A percentile compares a stretch with the other conserved stretches of the same genome.
phyloP scores from a whole-genome alignment of 2,113 vertebrate species.

The Mormyrus iriodes region DNA sequence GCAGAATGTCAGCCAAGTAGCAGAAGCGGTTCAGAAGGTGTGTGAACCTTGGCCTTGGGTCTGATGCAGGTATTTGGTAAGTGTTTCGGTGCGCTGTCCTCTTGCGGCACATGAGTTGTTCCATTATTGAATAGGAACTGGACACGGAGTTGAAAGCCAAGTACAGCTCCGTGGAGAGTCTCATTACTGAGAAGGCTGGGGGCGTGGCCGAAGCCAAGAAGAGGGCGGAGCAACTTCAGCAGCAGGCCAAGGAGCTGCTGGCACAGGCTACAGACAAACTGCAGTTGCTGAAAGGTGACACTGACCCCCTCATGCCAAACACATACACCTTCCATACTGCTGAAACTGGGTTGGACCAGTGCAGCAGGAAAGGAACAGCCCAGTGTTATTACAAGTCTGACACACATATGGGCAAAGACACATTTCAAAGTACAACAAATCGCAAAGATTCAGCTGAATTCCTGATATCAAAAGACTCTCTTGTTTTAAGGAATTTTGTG shows the following conservation, averaged over 20 bases:
- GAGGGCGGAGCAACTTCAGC: slow-evolving; percentile 74
- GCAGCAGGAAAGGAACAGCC: not conserved
- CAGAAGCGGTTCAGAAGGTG: slow-evolving; percentile 75
- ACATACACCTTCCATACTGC: not conserved
- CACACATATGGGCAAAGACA: not conserved
- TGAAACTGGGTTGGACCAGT: not conserved
- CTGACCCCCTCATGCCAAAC: not conserved
- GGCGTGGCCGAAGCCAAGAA: slow-evolving; percentile 75
- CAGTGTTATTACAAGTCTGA: not conserved
- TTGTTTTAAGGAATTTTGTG: not conserved
- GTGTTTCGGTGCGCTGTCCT: not conserved
- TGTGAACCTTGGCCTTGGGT: not conserved
- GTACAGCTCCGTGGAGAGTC: slow-evolving; percentile 69
- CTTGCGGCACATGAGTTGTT: not conserved
- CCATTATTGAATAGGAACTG: slow-evolving; percentile 59
- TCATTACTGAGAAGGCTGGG: slow-evolving; percentile 73
- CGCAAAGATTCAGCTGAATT: not conserved
- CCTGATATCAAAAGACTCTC: not conserved
- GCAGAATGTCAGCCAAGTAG: slow-evolving; percentile 54
- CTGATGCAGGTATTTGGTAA: not conserved
- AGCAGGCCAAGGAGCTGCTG: slow-evolving; percentile 82
- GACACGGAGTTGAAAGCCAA: slow-evolving; percentile 71
- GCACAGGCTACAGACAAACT: slow-evolving; percentile 86
- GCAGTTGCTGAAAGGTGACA: slow-evolving; percentile 80
- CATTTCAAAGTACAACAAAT: not conserved